These are phyloP conservation scores for Sander vitreus DNA, from an alignment of 2,113 vertebrate species.

Conservation along the genomic window DNA sequence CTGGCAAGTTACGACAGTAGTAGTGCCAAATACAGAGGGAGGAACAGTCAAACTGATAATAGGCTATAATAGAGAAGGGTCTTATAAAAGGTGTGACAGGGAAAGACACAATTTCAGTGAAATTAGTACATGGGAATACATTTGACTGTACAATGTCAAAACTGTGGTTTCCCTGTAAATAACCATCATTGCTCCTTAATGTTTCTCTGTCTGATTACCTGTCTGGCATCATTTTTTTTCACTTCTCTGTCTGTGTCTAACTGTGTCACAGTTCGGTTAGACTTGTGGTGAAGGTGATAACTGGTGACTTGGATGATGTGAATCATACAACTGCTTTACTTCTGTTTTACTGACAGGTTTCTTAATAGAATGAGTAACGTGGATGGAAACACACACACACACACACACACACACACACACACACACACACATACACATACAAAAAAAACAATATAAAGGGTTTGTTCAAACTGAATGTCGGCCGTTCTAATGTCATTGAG, in stretches of 20 bases:
- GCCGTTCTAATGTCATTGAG: conserved; percentile 11
- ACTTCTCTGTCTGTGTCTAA: conserved; percentile 6
- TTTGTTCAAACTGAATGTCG: neutral
- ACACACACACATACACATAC: neutral
- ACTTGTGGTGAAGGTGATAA: neutral
- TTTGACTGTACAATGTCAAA: neutral
- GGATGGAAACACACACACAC: neutral
- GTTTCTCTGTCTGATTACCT: neutral
- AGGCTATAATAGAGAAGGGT: no score
- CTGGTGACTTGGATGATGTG: neutral
- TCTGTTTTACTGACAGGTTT: neutral
- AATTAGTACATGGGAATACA: neutral
- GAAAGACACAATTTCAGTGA: neutral
- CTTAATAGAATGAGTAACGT: neutral
- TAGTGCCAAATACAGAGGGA: neutral
- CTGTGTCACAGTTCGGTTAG: neutral
- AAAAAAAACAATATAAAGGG: no score
- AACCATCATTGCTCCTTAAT: neutral
- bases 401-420: neutral
- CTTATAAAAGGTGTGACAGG: neutral
- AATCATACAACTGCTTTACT: neutral
- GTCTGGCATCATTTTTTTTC: neutral
- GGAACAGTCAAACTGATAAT: neutral
- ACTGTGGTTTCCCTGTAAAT: neutral
- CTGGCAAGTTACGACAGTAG: neutral